Conservation (phyloP, 2,888 invertebrate genomes). For the Tribolium freemani region DNA sequence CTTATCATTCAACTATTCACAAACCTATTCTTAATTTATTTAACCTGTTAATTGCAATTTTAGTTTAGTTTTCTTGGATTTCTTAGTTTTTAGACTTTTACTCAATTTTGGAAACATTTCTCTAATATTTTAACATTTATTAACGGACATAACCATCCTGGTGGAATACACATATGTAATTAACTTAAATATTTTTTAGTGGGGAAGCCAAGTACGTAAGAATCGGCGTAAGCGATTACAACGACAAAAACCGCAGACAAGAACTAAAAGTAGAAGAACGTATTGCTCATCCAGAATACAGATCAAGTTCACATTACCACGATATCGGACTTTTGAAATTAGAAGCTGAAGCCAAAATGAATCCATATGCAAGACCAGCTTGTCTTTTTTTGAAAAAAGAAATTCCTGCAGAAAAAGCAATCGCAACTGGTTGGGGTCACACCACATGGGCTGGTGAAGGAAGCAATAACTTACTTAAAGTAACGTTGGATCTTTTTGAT, state of each 20-base stretch:
- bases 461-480: slow-evolving; percentile 69
- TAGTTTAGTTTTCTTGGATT: no score
- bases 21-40: no score
- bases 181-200: slow-evolving; percentile 56
- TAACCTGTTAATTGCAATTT: no score
- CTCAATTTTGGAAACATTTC: no score
- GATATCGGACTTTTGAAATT: slow-evolving; percentile 70
- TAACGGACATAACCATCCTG: no score
- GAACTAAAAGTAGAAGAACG: slow-evolving; percentile 55
- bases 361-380: slow-evolving; percentile 67
- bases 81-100: no score
- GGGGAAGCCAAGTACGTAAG: slow-evolving; percentile 65
- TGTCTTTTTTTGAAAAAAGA: slow-evolving; percentile 62
- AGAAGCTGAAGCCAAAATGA: slow-evolving; percentile 60
- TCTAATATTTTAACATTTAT: no score
- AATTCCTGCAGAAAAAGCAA: slow-evolving; percentile 51
- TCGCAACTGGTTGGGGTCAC: slow-evolving; percentile 70
- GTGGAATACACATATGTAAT: no score
- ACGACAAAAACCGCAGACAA: slow-evolving; percentile 64
- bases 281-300: slow-evolving; percentile 66
- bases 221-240: slow-evolving; percentile 68
- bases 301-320: slow-evolving; percentile 65
- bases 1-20: no score
- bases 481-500: slow-evolving; percentile 67
- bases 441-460: slow-evolving; percentile 59